Evolutionary conservation across 2,797 vertebrate genomes (phyloP), one percentile per base, ranked within the genome.

Genomic region (Pangasius sanitwongsei): DNA sequence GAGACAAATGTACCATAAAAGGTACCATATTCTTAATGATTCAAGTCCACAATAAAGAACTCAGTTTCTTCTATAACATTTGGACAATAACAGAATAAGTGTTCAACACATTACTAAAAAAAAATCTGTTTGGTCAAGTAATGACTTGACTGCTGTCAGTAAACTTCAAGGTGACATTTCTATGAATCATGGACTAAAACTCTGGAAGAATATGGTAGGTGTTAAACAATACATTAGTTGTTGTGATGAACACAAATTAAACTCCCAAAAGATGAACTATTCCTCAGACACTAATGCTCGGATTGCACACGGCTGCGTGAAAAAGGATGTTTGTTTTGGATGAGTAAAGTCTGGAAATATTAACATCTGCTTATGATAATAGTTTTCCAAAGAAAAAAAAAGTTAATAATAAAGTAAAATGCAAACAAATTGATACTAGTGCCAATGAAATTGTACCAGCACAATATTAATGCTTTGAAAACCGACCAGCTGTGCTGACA

Each of bases 151-250:
- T 44, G 53, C 78, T 69, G 65, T 70, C 70, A 70, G 65, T 85
- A 85, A 85, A 85, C 83, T 7, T 55, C 20, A 55, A 34, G 48
- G 83, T 70, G 83, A 34, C 83, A 53, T 55, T 70, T 69, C 18
- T 37, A 85, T 70, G 20, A 85, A 34, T 70, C 20, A 37, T 69
- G 83, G 63, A 31, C 44, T 69, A 23, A 84, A 85, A 31, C 7
- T 83, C 41, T 65, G 63, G 37, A 72, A 82, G 34, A 80, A 69
- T 74, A 75, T 86, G 90, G 91, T 91, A 59, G 83, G 88, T 89
- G 83, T 88, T 91, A 88, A 81, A 87, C 89, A 88, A 63, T 59
- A 59, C 16, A 50, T 48, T 50, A 69, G 18, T 20, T 86, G 50
- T 67, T 57, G 77, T 74, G 77, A 57, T 59, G 77, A 28, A 61